phyloP scores from a whole-genome alignment of 2,113 vertebrate species.

The Nerophis ophidion region DNA sequence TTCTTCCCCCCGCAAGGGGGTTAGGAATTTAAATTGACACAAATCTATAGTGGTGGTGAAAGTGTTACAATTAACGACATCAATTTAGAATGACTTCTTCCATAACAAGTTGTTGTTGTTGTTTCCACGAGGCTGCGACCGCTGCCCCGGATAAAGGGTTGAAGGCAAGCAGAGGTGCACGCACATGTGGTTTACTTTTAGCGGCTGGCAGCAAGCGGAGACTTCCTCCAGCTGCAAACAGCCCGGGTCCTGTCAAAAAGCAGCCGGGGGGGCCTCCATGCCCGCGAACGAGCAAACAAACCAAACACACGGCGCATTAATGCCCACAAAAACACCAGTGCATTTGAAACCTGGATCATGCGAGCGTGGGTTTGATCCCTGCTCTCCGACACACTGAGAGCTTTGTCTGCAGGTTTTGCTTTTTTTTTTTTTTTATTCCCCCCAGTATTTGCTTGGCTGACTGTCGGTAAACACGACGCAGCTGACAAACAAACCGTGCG shows the following conservation, averaged over 20 bases:
- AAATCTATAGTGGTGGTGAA: neutral
- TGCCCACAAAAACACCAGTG: conserved; percentile 29
- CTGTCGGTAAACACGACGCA: neutral
- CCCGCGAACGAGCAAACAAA: conserved; percentile 26
- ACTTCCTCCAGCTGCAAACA: conserved; percentile 66
- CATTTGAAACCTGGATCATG: conserved; percentile 49
- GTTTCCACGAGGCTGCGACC: too few relatives aligned
- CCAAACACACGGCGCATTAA: conserved; percentile 8
- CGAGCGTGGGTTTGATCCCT: conserved; percentile 38
- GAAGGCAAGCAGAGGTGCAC: conserved; percentile 39
- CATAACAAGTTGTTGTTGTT: neutral
- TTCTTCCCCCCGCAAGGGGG: too few relatives aligned
- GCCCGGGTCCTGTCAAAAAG: conserved; percentile 31
- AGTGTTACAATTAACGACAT: neutral
- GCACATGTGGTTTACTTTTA: conserved; percentile 65
- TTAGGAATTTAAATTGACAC: too few relatives aligned
- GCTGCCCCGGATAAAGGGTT: neutral
- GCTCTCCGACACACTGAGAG: conserved; percentile 41
- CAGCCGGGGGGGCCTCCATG: neutral
- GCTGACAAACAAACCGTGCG: neutral
- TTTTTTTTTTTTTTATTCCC: too few relatives aligned
- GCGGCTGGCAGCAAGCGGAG: conserved; percentile 65
- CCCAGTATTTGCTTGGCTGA: neutral
- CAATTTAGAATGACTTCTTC: neutral
- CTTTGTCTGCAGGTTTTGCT: conserved; percentile 40